phyloP scores from a whole-genome alignment of 2,888 invertebrate species.

The Limenitis arthemis region DNA sequence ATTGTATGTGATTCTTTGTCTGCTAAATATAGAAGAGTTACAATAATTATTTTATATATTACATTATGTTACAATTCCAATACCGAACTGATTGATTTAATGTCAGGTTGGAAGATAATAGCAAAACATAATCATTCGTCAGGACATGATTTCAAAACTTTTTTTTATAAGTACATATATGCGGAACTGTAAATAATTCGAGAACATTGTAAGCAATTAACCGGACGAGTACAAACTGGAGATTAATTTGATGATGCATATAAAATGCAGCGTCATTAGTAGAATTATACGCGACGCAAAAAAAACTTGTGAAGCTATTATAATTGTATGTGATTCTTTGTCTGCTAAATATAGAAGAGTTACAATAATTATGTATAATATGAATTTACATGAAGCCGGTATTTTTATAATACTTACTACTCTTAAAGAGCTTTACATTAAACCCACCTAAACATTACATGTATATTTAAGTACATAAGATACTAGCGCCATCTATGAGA shows the following conservation, averaged over 20 bases:
- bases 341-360: constrained; percentile 3
- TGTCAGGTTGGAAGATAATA: too few species aligned
- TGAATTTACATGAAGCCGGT: background rate
- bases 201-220: constrained; percentile 6
- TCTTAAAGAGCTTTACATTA: too few species aligned
- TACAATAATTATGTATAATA: background rate
- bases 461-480: too few species aligned
- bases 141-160: too few species aligned
- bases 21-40: constrained; percentile 4
- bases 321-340: constrained; percentile 3
- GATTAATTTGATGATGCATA: constrained; percentile 14
- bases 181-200: constrained; percentile 1
- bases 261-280: constrained; percentile 13
- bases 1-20: constrained; percentile 3
- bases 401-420: background rate
- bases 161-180: too few species aligned
- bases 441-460: too few species aligned
- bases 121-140: too few species aligned
- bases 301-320: constrained; percentile 6
- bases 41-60: background rate
- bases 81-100: too few species aligned
- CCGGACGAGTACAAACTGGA: constrained; percentile 8
- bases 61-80: too few species aligned
- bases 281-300: constrained; percentile 7
- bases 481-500: too few species aligned